Percentiles rank a stretch among this genome's conserved stretches.
Conservation (phyloP, 1,140 invertebrate species). For the Trachymyrmex cornetzi region DNA sequence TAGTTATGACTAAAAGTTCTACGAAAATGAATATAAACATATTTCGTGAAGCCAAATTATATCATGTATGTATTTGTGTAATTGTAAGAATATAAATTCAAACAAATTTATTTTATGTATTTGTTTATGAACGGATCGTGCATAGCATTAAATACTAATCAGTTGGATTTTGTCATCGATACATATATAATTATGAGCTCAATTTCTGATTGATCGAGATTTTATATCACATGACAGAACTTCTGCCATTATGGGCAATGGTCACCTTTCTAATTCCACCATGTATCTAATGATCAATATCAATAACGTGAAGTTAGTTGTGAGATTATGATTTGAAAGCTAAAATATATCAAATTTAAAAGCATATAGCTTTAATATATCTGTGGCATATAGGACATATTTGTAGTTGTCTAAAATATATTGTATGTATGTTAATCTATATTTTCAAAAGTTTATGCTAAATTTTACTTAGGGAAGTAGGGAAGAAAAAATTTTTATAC, state of each 20-base stretch:
- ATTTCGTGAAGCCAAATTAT: slow-evolving; percentile 9
- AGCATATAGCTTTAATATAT: not conserved
- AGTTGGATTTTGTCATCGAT: not conserved
- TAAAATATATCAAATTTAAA: not conserved
- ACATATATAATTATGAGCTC: not conserved
- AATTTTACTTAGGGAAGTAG: not conserved
- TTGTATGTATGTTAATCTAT: not conserved
- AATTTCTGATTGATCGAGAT: no score
- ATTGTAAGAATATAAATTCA: not conserved
- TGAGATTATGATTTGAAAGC: not conserved
- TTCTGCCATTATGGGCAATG: no score
- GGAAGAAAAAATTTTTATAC: no score
- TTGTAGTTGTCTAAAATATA: not conserved
- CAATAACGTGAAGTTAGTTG: not conserved
- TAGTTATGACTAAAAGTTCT: not conserved
- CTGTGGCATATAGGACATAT: not conserved
- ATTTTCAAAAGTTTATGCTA: not conserved
- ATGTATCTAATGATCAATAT: not conserved
- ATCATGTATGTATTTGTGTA: slow-evolving; percentile 11
- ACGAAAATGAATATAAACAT: not conserved
- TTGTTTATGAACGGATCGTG: not conserved
- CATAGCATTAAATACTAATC: not conserved
- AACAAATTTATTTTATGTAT: not conserved
- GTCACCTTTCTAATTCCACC: no score
- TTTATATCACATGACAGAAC: no score